Evolutionary conservation across 1,140 invertebrate species (phyloP).

Genomic region (Dendroctonus ponderosae): DNA sequence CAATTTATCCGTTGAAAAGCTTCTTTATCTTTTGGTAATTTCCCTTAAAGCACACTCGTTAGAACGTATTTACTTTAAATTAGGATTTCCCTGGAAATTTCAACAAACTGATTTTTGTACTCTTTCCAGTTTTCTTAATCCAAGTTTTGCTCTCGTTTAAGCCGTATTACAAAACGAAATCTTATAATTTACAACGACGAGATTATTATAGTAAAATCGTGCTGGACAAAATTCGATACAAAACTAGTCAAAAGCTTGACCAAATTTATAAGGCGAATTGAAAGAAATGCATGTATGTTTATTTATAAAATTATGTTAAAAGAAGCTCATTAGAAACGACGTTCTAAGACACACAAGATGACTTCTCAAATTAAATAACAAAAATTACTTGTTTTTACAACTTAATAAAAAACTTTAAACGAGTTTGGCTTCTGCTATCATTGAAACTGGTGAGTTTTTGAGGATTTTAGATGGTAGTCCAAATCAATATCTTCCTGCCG

Average conservation of each 20-base stretch:
- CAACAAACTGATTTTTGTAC: neutral
- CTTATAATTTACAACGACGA: neutral
- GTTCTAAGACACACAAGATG: too few species aligned
- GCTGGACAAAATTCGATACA: neutral
- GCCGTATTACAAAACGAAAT: neutral
- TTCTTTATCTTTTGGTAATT: slow-evolving; percentile 25
- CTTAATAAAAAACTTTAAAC: too few species aligned
- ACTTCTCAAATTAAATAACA: too few species aligned
- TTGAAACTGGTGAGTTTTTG: too few species aligned
- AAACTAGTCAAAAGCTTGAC: neutral
- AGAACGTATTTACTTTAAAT: slow-evolving; percentile 22
- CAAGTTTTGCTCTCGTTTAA: neutral
- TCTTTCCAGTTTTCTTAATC: neutral
- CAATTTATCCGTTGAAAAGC: slow-evolving; percentile 7
- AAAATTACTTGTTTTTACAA: too few species aligned
- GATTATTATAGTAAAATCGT: neutral
- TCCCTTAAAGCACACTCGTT: slow-evolving; percentile 16
- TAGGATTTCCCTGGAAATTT: slow-evolving; percentile 3
- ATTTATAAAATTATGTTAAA: too few species aligned
- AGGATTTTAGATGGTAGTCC: too few species aligned
- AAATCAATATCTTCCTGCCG: too few species aligned
- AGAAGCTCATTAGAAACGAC: too few species aligned
- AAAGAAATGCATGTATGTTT: too few species aligned
- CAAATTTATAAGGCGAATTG: too few species aligned
- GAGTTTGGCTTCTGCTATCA: too few species aligned